Conservation (phyloP, 2,888 invertebrate genomes). For the Diarsia dahlii region DNA sequence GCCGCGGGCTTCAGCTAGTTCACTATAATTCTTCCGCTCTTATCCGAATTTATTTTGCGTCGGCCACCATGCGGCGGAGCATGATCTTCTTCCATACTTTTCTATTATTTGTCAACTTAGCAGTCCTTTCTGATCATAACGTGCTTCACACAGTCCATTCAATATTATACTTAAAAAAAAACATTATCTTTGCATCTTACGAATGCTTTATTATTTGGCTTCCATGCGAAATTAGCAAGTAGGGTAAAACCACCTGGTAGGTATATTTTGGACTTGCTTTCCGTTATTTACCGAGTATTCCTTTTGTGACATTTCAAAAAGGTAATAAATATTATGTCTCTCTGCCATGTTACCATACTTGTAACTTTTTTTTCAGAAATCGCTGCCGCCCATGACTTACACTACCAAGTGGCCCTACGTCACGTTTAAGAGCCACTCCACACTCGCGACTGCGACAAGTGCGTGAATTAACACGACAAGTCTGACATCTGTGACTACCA, state of each 20-base stretch:
- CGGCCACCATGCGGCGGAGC: too few relatives aligned
- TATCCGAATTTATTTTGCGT: too few relatives aligned
- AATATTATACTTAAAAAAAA: not conserved
- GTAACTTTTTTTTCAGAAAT: not conserved
- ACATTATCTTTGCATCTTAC: not conserved
- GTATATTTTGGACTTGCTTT: not conserved
- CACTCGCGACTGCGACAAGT: conserved; percentile 52
- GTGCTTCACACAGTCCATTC: too few relatives aligned
- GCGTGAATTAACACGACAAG: conserved; percentile 64
- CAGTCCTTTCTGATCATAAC: too few relatives aligned
- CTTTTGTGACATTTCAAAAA: too few relatives aligned
- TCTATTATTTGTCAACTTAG: too few relatives aligned
- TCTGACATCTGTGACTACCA: conserved; percentile 45
- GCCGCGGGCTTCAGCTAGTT: too few relatives aligned
- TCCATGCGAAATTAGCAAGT: not conserved
- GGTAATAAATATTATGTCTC: too few relatives aligned
- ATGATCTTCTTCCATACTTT: too few relatives aligned
- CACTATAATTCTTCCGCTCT: too few relatives aligned
- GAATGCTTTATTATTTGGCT: not conserved
- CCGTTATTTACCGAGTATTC: not conserved
- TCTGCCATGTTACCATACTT: not conserved
- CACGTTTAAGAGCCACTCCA: conserved; percentile 61
- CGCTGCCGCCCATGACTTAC: conserved; percentile 41
- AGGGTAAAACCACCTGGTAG: not conserved
- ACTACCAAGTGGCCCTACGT: conserved; percentile 54